phyloP scores from a whole-genome alignment of 2,888 invertebrate genomes.

The Euproctis similis region DNA sequence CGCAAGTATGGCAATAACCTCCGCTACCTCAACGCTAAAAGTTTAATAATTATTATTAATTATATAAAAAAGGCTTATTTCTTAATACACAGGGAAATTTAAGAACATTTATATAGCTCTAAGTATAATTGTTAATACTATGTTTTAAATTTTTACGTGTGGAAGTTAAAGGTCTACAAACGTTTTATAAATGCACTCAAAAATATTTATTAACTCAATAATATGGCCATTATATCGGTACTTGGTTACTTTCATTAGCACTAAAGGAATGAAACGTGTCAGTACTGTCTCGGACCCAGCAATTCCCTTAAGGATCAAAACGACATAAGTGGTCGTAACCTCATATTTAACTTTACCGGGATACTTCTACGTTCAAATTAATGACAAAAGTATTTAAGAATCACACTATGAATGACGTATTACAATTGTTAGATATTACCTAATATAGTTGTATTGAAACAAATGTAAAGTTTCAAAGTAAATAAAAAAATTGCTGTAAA shows the following conservation, averaged over 20 bases:
- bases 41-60: too few species aligned
- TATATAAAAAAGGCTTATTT: too few species aligned
- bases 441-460: slow-evolving; percentile 6
- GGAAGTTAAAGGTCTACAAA: too few species aligned
- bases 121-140: too few species aligned
- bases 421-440: slow-evolving; percentile 4
- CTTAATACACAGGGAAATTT: too few species aligned
- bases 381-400: not conserved
- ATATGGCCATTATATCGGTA: not conserved
- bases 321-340: slow-evolving; percentile 3
- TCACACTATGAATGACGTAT: not conserved
- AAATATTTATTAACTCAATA: not conserved
- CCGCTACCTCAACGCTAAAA: too few species aligned
- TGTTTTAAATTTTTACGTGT: too few species aligned
- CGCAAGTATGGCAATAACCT: too few species aligned
- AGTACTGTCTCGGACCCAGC: slow-evolving; percentile 3
- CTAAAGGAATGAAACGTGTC: slow-evolving; percentile 7
- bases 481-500: slow-evolving; percentile 32
- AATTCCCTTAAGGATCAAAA: slow-evolving; percentile 6
- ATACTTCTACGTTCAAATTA: not conserved
- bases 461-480: slow-evolving; percentile 3
- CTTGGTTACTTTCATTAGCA: slow-evolving; percentile 8
- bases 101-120: too few species aligned
- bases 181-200: too few species aligned
- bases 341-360: too few species aligned